These are phyloP conservation scores for Parotia lawesii DNA, from an alignment of 2,113 vertebrate species.

Conservation along the genomic window DNA sequence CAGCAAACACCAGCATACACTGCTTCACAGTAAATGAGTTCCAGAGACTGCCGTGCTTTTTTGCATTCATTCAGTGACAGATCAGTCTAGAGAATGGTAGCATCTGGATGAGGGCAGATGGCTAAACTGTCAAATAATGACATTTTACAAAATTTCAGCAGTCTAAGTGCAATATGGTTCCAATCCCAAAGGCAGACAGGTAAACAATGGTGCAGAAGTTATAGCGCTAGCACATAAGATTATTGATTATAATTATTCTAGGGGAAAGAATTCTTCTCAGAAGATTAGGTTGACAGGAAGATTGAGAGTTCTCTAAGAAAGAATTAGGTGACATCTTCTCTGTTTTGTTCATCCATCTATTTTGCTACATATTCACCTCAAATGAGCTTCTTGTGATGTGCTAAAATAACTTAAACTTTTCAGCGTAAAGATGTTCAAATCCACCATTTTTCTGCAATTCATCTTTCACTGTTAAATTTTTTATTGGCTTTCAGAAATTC, in stretches of 20 bases:
- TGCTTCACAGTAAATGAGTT: slow-evolving; percentile 23
- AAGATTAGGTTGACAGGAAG: slow-evolving; percentile 53
- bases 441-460: not conserved
- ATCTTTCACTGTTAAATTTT: not conserved
- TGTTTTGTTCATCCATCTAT: not conserved
- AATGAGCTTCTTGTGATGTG: not conserved
- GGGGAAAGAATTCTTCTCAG: slow-evolving; percentile 39
- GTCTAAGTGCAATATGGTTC: slow-evolving; percentile 54
- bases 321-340: not conserved
- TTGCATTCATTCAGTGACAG: slow-evolving; percentile 34
- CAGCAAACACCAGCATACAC: not conserved
- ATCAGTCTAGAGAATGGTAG: slow-evolving; percentile 49
- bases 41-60: not conserved
- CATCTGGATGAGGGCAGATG: slow-evolving; percentile 69
- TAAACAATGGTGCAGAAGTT: slow-evolving; percentile 57
- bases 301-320: slow-evolving; percentile 31
- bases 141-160: slow-evolving; percentile 64
- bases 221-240: slow-evolving; percentile 32
- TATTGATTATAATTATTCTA: slow-evolving; percentile 67
- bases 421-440: not conserved
- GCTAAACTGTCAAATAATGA: slow-evolving; percentile 70
- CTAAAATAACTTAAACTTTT: not conserved
- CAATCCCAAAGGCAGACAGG: slow-evolving; percentile 61
- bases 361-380: not conserved
- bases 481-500: not conserved